Evolutionary conservation across 2,113 vertebrate genomes (phyloP).

Genomic region (Bothrops jararaca): DNA sequence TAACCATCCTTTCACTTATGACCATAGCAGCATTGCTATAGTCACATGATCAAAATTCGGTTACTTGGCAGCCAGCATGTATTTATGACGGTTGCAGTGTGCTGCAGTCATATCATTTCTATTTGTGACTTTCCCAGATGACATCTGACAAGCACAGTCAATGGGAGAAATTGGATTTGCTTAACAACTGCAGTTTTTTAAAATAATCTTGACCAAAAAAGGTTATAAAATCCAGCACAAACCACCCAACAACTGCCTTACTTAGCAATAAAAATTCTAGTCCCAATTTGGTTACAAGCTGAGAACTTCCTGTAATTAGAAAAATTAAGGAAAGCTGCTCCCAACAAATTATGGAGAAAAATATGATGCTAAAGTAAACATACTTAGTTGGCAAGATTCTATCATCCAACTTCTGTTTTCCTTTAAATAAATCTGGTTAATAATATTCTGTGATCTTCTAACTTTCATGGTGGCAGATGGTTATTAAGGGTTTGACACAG

Average conservation of each 20-base stretch:
- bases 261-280: background rate
- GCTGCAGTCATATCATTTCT: background rate
- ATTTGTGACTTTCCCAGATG: too few species aligned
- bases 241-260: background rate
- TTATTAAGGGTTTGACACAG: background rate
- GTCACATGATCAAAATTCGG: background rate
- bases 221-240: background rate
- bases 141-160: background rate
- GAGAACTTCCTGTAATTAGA: background rate
- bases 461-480: background rate
- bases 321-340: background rate
- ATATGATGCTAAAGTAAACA: background rate
- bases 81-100: background rate
- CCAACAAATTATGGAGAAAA: background rate
- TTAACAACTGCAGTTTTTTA: background rate
- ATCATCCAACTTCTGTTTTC: background rate
- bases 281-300: background rate
- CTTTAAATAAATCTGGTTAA: background rate
- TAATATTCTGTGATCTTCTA: background rate
- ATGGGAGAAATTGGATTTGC: background rate
- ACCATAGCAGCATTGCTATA: background rate
- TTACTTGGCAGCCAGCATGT: background rate
- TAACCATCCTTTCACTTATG: background rate
- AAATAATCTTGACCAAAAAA: background rate
- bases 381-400: background rate